phyloP scores from a whole-genome alignment of 2,797 vertebrate species.

The Xiphophorus birchmanni region DNA sequence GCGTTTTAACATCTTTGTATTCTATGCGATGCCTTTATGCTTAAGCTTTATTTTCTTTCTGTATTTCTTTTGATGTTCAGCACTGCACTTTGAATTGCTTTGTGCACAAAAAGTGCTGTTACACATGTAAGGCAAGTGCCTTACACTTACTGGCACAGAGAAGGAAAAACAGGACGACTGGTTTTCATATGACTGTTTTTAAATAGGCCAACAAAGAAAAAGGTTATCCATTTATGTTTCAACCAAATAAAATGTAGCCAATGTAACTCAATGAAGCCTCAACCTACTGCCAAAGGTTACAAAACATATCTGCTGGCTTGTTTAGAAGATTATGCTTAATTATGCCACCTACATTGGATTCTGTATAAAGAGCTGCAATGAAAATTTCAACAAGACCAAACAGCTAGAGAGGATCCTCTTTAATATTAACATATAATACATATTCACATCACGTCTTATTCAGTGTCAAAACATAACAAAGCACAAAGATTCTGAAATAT shows the following conservation, averaged over 20 bases:
- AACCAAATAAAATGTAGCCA: neutral
- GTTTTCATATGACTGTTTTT: neutral
- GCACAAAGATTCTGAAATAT: neutral
- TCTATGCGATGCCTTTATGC: neutral
- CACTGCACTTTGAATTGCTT: neutral
- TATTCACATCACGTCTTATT: neutral
- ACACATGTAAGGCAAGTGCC: neutral
- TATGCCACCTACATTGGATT: constrained; percentile 5
- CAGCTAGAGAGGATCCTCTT: neutral
- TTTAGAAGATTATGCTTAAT: constrained; percentile 1
- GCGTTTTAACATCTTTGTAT: neutral
- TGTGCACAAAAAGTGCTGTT: neutral
- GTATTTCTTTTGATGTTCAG: neutral
- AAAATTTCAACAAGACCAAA: neutral
- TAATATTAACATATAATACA: neutral
- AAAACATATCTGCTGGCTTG: constrained; percentile 3
- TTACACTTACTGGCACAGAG: neutral
- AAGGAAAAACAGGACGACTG: neutral
- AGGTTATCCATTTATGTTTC: neutral
- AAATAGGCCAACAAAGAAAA: neutral
- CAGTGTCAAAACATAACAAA: neutral
- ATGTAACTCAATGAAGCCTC: neutral
- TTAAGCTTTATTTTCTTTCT: neutral
- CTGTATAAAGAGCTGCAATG: too few species aligned
- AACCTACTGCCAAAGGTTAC: neutral